Base-by-base conservation (phyloP, 2,888 invertebrate species). In the Oligia latruncula region DNA sequence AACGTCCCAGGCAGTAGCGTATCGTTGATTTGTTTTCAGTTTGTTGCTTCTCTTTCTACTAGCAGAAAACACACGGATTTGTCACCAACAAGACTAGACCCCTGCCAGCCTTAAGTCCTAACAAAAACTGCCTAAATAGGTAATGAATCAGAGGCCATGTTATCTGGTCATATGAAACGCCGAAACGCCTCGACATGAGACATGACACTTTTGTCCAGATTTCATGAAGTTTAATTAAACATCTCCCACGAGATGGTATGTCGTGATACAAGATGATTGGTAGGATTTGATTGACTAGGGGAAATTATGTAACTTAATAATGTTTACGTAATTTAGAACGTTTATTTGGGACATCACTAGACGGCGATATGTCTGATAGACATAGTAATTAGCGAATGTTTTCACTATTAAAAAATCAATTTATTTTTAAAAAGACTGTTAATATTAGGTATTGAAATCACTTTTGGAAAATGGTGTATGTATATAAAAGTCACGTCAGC, bases 21-120 rank as follows among this genome's bases (percentile, higher is more conserved):
- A 93, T 93, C 94, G 94, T 94, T 94, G 95, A 96, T 96, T 95
- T 95, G 95, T 95, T 95, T 95, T 94, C 93, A 92, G 92, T 94
- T 93, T 93, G 94, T 92, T 93, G 91, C 91, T 91, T 92, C 91
- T 89, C 89, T 88, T 93, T 89, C 89, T 90, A 91, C 89, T 86
- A 89, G 88, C 84, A 90, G 86, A 91, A 88, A 90, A 89, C 91
- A 90, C 90, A 89, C 87, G 89, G 90, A 87, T 87, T 89, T 90
- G 72, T 92, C 92, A 89, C 93, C 93, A 93, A 88, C 81, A 74
- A 90, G 86, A 74, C 78, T 70, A 90, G 93, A 93, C 83, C 93
- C 70, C 78, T 86, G 58, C 23, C 70, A 82, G 72, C 55, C 49
- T 43, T 29, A 68, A 62, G 55, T 80, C 77, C 85, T 74, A 52